Percentiles rank a stretch among this genome's conserved stretches.
Evolutionary conservation across 2,888 invertebrate species (phyloP).

Genomic region (Drosophila cyrtoloma): DNA sequence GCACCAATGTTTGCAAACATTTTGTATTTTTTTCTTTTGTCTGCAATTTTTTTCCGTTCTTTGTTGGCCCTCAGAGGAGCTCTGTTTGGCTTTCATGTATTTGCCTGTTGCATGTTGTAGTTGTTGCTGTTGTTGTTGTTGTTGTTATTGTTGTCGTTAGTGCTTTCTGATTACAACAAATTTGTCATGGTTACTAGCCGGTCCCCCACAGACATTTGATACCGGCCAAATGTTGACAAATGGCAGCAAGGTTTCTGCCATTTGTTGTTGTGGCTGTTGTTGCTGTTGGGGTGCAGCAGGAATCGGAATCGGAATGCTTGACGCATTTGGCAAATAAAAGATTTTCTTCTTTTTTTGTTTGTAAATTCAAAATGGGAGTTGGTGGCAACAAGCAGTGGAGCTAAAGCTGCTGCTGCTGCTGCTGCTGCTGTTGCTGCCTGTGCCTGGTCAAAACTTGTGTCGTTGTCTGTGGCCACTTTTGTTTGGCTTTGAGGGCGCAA

Average conservation of each 20-base stretch:
- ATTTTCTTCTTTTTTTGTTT: constrained; percentile 19
- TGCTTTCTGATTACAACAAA: constrained; percentile 66
- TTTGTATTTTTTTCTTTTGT: constrained; percentile 8
- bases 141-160: constrained; percentile 50
- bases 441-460: constrained; percentile 45
- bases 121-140: constrained; percentile 15
- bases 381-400: constrained; percentile 7
- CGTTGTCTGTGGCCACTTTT: constrained; percentile 42
- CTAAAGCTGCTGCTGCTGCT: constrained; percentile 1
- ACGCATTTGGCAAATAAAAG: constrained; percentile 62
- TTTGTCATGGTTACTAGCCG: constrained; percentile 62
- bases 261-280: constrained; percentile 18
- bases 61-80: constrained; percentile 30
- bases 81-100: neutral
- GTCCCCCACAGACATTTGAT: constrained; percentile 65
- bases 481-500: constrained; percentile 58
- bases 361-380: constrained; percentile 49
- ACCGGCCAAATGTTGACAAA: constrained; percentile 66
- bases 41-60: constrained; percentile 12
- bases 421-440: constrained; percentile 1
- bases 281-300: constrained; percentile 48
- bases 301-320: constrained; percentile 50
- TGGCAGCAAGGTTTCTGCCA: constrained; percentile 44
- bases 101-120: constrained; percentile 25
- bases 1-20: constrained; percentile 37